phyloP scores from a whole-genome alignment of 2,797 vertebrate genomes.

The Epinephelus malabaricus region DNA sequence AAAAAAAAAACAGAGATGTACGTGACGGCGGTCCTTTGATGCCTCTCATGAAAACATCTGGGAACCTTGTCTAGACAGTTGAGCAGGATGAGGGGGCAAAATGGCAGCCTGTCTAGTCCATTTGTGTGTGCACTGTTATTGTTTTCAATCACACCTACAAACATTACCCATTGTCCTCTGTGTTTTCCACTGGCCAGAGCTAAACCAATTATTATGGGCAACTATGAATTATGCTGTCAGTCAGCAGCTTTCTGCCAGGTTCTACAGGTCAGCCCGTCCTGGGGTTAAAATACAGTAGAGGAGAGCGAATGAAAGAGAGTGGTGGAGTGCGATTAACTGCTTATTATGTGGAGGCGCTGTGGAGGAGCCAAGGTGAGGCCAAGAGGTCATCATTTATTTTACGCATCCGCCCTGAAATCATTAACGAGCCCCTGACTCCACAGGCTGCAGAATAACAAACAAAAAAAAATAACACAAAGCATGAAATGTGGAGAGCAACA shows the following conservation, averaged over 20 bases:
- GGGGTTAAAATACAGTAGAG: conserved; percentile 68
- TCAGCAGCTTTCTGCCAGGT: conserved; percentile 75
- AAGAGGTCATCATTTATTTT: conserved; percentile 74
- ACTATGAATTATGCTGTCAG: conserved; percentile 82
- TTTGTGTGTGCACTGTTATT: conserved; percentile 40
- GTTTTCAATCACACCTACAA: conserved; percentile 57
- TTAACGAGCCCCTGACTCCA: conserved; percentile 62
- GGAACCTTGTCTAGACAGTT: conserved; percentile 46
- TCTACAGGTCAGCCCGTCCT: conserved; percentile 75
- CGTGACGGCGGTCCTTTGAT: conserved; percentile 34
- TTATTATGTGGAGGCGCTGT: conserved; percentile 78
- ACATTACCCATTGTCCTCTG: conserved; percentile 48
- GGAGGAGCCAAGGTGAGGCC: conserved; percentile 70
- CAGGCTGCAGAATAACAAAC: conserved; percentile 39
- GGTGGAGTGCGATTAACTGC: conserved; percentile 76
- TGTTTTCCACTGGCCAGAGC: conserved; percentile 40
- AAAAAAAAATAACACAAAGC: conserved; percentile 41
- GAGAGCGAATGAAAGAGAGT: conserved; percentile 57
- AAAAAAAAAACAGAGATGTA: conserved; percentile 32
- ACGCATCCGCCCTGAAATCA: conserved; percentile 69
- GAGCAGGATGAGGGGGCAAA: conserved; percentile 27
- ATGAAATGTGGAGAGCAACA: conserved; percentile 42
- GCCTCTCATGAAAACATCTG: conserved; percentile 48
- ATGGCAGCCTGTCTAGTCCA: conserved; percentile 24
- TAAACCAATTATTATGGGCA: conserved; percentile 75